phyloP scores from a whole-genome alignment of 2,888 invertebrate genomes.

The Microctonus brassicae region DNA sequence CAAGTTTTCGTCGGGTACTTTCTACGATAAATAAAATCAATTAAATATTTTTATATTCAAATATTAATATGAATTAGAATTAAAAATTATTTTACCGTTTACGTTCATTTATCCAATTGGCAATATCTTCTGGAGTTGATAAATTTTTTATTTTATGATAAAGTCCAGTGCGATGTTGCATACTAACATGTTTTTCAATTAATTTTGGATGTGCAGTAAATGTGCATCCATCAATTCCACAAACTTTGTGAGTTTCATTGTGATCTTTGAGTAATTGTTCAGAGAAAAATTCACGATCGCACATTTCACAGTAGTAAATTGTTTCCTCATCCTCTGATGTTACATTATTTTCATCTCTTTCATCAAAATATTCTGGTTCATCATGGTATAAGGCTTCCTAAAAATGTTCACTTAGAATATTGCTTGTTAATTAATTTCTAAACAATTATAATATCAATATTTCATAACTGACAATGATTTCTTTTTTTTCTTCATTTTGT shows the following conservation, averaged over 20 bases:
- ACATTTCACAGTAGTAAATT: constrained; percentile 81
- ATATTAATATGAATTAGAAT: constrained; percentile 11
- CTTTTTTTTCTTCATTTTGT: constrained; percentile 1
- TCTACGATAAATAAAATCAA: constrained; percentile 61
- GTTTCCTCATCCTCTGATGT: constrained; percentile 48
- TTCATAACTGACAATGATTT: not conserved
- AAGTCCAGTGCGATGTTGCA: constrained; percentile 88
- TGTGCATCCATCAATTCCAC: constrained; percentile 84
- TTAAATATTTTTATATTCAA: not conserved
- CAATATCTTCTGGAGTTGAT: constrained; percentile 84
- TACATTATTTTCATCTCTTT: constrained; percentile 53
- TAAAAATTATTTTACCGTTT: constrained; percentile 71
- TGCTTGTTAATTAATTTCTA: constrained; percentile 23
- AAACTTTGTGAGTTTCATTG: constrained; percentile 81
- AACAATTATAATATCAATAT: constrained; percentile 9
- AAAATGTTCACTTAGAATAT: constrained; percentile 55
- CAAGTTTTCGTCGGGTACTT: constrained; percentile 83
- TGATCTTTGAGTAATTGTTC: constrained; percentile 77
- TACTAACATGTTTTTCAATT: constrained; percentile 83
- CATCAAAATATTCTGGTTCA: constrained; percentile 51
- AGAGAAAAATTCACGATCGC: constrained; percentile 81
- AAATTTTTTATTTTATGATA: constrained; percentile 83
- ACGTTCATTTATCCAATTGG: constrained; percentile 87
- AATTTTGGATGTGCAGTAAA: constrained; percentile 85
- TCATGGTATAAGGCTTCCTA: constrained; percentile 57